phyloP scores from a whole-genome alignment of 2,113 vertebrate species.

The Tachysurus vachellii region DNA sequence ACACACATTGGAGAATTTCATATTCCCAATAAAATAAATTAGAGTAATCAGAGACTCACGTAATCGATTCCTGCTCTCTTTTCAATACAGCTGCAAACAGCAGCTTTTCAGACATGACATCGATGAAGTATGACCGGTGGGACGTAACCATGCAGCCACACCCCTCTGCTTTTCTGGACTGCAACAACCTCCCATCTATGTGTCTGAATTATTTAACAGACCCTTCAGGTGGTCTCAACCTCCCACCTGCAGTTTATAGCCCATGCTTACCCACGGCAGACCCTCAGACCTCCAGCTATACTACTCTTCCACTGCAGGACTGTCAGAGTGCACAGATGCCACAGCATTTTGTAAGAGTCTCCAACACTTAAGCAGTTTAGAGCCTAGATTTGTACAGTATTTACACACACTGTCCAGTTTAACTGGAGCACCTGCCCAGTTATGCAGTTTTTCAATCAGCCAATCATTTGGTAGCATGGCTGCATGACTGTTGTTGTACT shows the following conservation, averaged over 20 bases:
- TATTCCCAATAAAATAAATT: too few species aligned
- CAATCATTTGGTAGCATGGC: neutral
- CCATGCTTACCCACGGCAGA: conserved; percentile 42
- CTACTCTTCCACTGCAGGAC: conserved; percentile 46
- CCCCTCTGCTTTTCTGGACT: conserved; percentile 44
- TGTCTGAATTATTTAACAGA: conserved; percentile 52
- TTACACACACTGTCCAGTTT: neutral
- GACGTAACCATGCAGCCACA: conserved; percentile 25
- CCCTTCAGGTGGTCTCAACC: conserved; percentile 38
- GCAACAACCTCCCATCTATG: conserved; percentile 20
- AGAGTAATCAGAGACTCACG: neutral
- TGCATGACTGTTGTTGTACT: neutral
- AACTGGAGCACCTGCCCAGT: neutral
- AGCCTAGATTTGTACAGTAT: neutral
- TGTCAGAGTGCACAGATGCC: conserved; percentile 48
- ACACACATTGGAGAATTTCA: neutral
- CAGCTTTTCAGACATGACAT: conserved; percentile 71
- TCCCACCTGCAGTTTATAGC: conserved; percentile 28
- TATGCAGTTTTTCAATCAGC: neutral
- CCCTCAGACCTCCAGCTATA: conserved; percentile 55
- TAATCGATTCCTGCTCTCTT: neutral
- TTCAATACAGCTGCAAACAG: conserved; percentile 60
- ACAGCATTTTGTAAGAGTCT: conserved; percentile 61
- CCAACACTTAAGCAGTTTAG: neutral
- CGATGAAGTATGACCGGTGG: conserved; percentile 65